Conservation (phyloP, 2,888 invertebrate species). For the Pandemis corylana region DNA sequence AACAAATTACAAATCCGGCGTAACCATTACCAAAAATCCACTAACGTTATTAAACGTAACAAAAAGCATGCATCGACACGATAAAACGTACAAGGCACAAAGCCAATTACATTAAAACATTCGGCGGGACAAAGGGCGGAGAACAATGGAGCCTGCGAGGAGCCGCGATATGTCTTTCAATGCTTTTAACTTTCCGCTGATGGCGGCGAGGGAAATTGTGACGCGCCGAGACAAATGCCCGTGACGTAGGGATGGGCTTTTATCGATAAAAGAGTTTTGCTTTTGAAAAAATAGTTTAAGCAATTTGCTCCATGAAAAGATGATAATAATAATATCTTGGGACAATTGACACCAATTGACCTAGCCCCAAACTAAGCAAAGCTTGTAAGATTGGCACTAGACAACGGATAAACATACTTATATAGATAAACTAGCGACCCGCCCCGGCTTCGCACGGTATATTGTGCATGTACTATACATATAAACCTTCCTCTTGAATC, state of each 20-base stretch:
- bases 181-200: slow-evolving; percentile 85
- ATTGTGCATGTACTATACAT: no score
- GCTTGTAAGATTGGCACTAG: no score
- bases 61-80: slow-evolving; percentile 25
- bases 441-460: no score
- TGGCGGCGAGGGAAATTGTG: slow-evolving; percentile 81
- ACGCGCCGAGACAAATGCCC: slow-evolving; percentile 81
- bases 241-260: slow-evolving; percentile 69
- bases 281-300: no score
- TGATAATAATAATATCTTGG: no score
- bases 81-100: slow-evolving; percentile 60
- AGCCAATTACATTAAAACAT: slow-evolving; percentile 86
- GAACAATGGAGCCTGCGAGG: slow-evolving; percentile 80
- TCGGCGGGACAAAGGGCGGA: slow-evolving; percentile 81
- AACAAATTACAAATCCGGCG: slow-evolving; percentile 12
- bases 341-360: no score
- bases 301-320: no score
- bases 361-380: no score
- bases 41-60: slow-evolving; percentile 31
- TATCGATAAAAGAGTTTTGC: neutral
- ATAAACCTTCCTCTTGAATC: no score
- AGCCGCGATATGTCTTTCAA: slow-evolving; percentile 84
- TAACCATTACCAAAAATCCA: slow-evolving; percentile 18
- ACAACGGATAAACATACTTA: no score
- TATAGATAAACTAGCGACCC: no score